A percentile compares a stretch with the other conserved stretches of the same genome.
Evolutionary conservation across 2,888 invertebrate species (phyloP).

Genomic region (Chymomyza caudatula): DNA sequence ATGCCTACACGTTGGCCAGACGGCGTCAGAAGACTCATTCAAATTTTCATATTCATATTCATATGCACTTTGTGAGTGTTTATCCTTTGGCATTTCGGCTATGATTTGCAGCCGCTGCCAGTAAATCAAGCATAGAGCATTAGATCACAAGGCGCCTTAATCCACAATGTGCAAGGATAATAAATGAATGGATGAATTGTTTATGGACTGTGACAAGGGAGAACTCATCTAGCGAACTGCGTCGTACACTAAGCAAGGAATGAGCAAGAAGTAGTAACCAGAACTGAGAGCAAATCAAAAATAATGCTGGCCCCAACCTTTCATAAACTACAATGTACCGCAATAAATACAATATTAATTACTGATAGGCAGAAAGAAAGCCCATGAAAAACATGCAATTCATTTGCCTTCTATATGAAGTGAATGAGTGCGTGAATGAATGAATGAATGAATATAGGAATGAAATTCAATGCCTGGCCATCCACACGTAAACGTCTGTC

Average conservation of each 20-base stretch:
- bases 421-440: neutral
- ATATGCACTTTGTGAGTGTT: slow-evolving; percentile 51
- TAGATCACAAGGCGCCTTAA: slow-evolving; percentile 59
- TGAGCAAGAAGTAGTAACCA: too few relatives aligned
- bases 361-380: slow-evolving; percentile 23
- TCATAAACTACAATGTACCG: neutral
- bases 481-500: slow-evolving; percentile 42
- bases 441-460: neutral
- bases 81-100: slow-evolving; percentile 51
- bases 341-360: slow-evolving; percentile 62
- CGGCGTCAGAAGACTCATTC: slow-evolving; percentile 13
- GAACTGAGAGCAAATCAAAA: neutral
- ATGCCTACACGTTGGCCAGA: slow-evolving; percentile 67
- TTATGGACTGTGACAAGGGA: slow-evolving; percentile 50
- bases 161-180: slow-evolving; percentile 60
- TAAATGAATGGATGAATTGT: slow-evolving; percentile 73
- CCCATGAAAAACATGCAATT: slow-evolving; percentile 38
- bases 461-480: slow-evolving; percentile 56
- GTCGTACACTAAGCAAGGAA: slow-evolving; percentile 6
- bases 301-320: neutral
- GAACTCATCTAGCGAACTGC: slow-evolving; percentile 32
- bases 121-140: slow-evolving; percentile 73
- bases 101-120: slow-evolving; percentile 77
- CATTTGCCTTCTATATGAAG: slow-evolving; percentile 37
- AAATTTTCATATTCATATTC: slow-evolving; percentile 36